Evolutionary conservation across 2,113 vertebrate species (phyloP).

Genomic region (Cepphus grylle): DNA sequence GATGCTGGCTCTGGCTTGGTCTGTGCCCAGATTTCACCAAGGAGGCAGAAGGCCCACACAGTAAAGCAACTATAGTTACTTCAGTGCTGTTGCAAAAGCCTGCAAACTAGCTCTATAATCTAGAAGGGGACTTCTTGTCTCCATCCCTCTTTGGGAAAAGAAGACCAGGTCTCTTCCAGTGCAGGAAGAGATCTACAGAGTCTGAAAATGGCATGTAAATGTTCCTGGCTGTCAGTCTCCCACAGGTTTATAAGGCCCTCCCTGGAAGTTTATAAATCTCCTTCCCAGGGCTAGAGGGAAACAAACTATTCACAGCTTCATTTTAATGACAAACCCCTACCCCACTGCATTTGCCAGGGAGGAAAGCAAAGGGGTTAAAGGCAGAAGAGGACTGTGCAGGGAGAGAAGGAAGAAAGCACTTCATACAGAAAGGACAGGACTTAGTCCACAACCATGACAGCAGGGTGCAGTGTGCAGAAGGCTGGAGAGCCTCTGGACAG

Average conservation of each 20-base stretch:
- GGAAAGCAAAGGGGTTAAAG: neutral
- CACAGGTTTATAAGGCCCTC: neutral
- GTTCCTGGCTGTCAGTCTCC: neutral
- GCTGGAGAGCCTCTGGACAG: neutral
- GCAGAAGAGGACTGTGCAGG: neutral
- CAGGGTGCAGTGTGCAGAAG: neutral
- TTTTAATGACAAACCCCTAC: neutral
- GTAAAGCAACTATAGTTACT: neutral
- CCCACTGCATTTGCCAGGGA: neutral
- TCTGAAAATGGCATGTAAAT: neutral
- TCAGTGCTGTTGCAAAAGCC: neutral
- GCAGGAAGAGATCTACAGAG: neutral
- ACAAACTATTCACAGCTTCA: neutral
- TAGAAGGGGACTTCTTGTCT: neutral
- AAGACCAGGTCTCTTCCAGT: neutral
- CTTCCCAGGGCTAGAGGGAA: neutral
- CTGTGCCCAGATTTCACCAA: neutral
- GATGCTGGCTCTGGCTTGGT: neutral
- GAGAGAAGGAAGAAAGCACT: neutral
- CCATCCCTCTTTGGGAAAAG: neutral
- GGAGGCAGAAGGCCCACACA: neutral
- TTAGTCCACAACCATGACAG: neutral
- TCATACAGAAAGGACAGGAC: neutral
- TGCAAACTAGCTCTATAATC: neutral
- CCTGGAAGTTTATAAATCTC: neutral